Evolutionary conservation across 1,140 invertebrate genomes (phyloP).

Genomic region (Leptinotarsa defecta): DNA sequence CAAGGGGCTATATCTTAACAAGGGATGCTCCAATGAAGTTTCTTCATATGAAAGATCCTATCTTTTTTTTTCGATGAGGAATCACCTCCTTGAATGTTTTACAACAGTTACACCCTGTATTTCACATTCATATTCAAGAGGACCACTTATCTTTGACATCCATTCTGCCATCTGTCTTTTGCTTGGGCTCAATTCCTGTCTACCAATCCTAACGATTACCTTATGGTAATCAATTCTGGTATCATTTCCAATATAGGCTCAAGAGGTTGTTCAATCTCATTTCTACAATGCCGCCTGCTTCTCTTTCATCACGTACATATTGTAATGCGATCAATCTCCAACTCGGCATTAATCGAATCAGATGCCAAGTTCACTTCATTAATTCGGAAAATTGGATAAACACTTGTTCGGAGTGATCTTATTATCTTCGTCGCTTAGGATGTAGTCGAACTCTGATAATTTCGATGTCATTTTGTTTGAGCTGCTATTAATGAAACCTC

Average conservation of each 20-base stretch:
- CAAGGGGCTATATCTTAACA: too few relatives aligned
- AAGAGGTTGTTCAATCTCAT: not conserved
- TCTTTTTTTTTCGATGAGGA: too few relatives aligned
- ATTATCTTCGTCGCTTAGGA: not conserved
- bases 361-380: conserved; percentile 22
- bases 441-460: not conserved
- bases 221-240: not conserved
- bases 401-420: conserved; percentile 18
- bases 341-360: conserved; percentile 17
- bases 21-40: too few relatives aligned
- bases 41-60: too few relatives aligned
- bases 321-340: conserved; percentile 15
- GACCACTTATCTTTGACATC: too few relatives aligned
- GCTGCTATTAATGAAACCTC: not conserved
- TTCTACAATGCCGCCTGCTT: not conserved
- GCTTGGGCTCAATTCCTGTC: too few relatives aligned
- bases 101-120: too few relatives aligned
- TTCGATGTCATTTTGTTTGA: not conserved
- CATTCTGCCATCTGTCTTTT: too few relatives aligned
- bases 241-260: not conserved
- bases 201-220: not conserved
- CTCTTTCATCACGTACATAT: conserved; percentile 3
- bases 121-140: too few relatives aligned
- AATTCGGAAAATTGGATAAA: conserved; percentile 28
- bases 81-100: too few relatives aligned